Percentiles rank a stretch among this genome's conserved stretches.
Conservation (phyloP, 1,140 invertebrate genomes). For the Ephestia elutella region DNA sequence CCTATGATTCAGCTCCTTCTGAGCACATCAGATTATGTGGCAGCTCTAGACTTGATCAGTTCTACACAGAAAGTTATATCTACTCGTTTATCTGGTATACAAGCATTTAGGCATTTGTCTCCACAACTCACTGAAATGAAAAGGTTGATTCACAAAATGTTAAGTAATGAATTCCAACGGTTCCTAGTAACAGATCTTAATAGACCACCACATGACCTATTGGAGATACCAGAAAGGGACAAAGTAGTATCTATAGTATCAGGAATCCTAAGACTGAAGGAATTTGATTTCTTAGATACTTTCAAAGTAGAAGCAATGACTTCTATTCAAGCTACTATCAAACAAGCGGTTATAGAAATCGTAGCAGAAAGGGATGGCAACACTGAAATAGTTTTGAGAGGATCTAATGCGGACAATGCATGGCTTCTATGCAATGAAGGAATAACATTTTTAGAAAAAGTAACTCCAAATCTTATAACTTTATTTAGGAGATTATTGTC, state of each 20-base stretch:
- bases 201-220: slow-evolving; percentile 81
- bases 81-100: slow-evolving; percentile 91
- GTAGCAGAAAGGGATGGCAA: slow-evolving; percentile 80
- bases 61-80: slow-evolving; percentile 96
- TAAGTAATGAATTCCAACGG: slow-evolving; percentile 94
- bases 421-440: slow-evolving; percentile 84
- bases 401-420: slow-evolving; percentile 79
- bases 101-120: slow-evolving; percentile 95
- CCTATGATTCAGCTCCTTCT: slow-evolving; percentile 96
- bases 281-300: slow-evolving; percentile 90
- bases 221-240: slow-evolving; percentile 84
- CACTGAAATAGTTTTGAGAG: slow-evolving; percentile 78
- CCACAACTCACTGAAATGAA: slow-evolving; percentile 98
- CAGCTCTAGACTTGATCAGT: slow-evolving; percentile 96
- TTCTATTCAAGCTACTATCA: slow-evolving; percentile 90
- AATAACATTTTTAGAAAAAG: slow-evolving; percentile 83
- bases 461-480: slow-evolving; percentile 80
- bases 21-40: slow-evolving; percentile 97
- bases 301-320: slow-evolving; percentile 93
- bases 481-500: slow-evolving; percentile 79
- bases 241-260: slow-evolving; percentile 91
- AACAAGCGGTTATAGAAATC: slow-evolving; percentile 90
- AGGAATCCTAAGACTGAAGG: slow-evolving; percentile 88
- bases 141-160: slow-evolving; percentile 96
- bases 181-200: slow-evolving; percentile 95